Conservation (phyloP, 1,140 invertebrate genomes). For the Ceratoteleas bidentatus region DNA sequence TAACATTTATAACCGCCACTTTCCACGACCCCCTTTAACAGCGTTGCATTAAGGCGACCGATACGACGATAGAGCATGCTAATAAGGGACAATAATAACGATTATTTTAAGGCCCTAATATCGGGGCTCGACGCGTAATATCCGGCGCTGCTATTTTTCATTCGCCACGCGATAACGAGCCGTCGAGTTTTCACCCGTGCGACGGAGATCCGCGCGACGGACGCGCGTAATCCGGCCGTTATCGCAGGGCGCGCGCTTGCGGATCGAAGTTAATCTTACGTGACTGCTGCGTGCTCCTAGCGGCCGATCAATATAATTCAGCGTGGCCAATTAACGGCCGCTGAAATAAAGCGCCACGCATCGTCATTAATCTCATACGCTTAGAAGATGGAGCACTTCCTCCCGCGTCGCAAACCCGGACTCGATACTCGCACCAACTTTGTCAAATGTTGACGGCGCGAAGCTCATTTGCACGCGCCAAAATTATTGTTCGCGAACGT, state of each 20-base stretch:
- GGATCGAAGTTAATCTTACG: constrained; percentile 61
- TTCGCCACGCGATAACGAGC: constrained; percentile 65
- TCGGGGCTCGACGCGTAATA: constrained; percentile 64
- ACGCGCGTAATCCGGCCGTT: constrained; percentile 61
- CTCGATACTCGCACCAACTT: constrained; percentile 54
- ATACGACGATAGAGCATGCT: constrained; percentile 75
- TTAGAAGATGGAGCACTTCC: constrained; percentile 64
- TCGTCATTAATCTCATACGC: constrained; percentile 65
- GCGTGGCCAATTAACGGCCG: constrained; percentile 63
- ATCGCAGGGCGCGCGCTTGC: constrained; percentile 37
- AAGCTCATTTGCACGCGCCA: constrained; percentile 28
- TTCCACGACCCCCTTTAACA: constrained; percentile 70
- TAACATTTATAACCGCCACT: constrained; percentile 74
- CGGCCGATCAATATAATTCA: constrained; percentile 63
- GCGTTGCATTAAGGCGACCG: constrained; percentile 69
- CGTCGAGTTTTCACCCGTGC: constrained; percentile 47
- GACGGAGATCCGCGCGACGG: constrained; percentile 45
- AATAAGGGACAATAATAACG: constrained; percentile 76
- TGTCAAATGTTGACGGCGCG: constrained; percentile 42
- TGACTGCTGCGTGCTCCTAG: constrained; percentile 38
- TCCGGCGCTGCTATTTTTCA: constrained; percentile 70
- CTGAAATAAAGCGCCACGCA: constrained; percentile 64
- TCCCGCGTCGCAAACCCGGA: constrained; percentile 51
- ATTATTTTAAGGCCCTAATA: constrained; percentile 73
- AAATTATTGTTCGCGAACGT: constrained; percentile 46